These are phyloP conservation scores for Parazoanthus atlanticus DNA, from an alignment of 92 coral and sea anemone species.

Conservation along the genomic window DNA sequence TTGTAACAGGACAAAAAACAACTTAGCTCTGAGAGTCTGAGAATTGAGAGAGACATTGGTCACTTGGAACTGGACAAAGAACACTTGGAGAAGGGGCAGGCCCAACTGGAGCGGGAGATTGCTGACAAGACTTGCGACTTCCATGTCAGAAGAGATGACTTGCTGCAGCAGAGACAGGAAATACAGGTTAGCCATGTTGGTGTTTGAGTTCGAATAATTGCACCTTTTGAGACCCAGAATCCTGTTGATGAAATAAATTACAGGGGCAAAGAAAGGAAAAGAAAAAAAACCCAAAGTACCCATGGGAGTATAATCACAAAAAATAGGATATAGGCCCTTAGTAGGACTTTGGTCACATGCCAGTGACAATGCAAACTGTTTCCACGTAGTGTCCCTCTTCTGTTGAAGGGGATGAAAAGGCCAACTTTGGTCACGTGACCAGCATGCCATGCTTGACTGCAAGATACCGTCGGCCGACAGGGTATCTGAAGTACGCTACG, in stretches of 20 bases:
- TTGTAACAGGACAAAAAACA: slow-evolving; percentile 63
- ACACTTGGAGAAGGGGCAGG: slow-evolving; percentile 72
- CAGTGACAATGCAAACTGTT: too few relatives aligned
- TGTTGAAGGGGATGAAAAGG: too few relatives aligned
- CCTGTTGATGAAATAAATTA: background rate
- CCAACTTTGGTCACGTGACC: too few relatives aligned
- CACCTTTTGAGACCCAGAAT: background rate
- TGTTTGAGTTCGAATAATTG: background rate
- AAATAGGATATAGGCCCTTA: too few relatives aligned
- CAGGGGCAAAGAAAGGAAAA: background rate
- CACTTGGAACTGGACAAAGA: slow-evolving; percentile 85
- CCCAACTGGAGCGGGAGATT: slow-evolving; percentile 66
- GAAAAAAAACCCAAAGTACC: too few relatives aligned
- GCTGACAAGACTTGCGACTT: slow-evolving; percentile 65
- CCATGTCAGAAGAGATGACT: slow-evolving; percentile 59
- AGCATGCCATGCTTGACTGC: too few relatives aligned
- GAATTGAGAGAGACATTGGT: slow-evolving; percentile 76
- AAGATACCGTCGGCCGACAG: too few relatives aligned
- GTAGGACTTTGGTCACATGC: too few relatives aligned
- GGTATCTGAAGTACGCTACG: too few relatives aligned
- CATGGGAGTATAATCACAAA: too few relatives aligned
- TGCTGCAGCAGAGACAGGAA: slow-evolving; percentile 55
- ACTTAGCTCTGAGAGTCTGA: slow-evolving; percentile 69
- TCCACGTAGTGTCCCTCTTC: too few relatives aligned
- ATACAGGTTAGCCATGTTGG: slow-evolving; percentile 55